phyloP scores from a whole-genome alignment of 2,113 vertebrate genomes.

The Muntiacus reevesi region DNA sequence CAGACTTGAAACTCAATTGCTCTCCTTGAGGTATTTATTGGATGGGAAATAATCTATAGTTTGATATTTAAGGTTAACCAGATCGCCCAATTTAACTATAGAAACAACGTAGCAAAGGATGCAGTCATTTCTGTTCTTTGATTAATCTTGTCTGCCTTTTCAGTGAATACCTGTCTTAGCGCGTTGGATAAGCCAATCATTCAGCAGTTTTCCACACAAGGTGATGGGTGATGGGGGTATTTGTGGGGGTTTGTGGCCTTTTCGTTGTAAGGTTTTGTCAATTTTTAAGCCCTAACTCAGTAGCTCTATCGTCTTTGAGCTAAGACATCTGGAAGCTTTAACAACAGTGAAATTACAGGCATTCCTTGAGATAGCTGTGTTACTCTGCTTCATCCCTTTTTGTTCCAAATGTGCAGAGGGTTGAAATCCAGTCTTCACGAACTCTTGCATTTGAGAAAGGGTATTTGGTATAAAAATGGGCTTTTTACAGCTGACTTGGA shows the following conservation, averaged over 20 bases:
- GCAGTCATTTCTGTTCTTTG: background rate
- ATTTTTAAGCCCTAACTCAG: background rate
- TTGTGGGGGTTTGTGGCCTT: background rate
- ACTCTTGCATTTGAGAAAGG: background rate
- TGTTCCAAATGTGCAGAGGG: background rate
- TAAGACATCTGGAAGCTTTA: background rate
- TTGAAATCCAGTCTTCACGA: background rate
- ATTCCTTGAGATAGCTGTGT: background rate
- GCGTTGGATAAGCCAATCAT: background rate
- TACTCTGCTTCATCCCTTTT: background rate
- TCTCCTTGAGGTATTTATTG: slow-evolving; percentile 33
- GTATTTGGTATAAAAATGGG: background rate
- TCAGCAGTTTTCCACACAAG: background rate
- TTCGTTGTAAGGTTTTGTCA: background rate
- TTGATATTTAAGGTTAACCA: slow-evolving; percentile 47
- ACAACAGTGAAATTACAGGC: background rate
- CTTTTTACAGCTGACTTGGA: background rate
- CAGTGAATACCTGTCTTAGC: background rate
- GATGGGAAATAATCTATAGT: slow-evolving; percentile 25
- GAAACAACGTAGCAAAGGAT: background rate
- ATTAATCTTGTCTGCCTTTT: background rate
- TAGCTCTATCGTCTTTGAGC: background rate
- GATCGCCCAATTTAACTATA: background rate
- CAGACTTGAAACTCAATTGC: slow-evolving; percentile 42
- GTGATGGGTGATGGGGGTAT: background rate